These are phyloP conservation scores for Dryocosmus kuriphilus DNA, from an alignment of 2,888 invertebrate species.

Conservation along the genomic window DNA sequence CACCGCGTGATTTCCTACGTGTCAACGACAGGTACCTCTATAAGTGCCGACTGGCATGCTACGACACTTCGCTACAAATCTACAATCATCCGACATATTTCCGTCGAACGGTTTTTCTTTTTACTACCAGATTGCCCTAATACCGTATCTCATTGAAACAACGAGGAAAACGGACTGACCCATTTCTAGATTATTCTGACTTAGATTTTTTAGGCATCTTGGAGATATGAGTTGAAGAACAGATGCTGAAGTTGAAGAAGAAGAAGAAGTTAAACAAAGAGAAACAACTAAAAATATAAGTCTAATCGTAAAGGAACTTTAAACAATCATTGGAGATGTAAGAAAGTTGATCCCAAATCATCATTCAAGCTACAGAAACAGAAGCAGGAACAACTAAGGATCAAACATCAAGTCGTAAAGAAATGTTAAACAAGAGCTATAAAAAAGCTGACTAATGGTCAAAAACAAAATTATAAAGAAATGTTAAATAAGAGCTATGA, in stretches of 20 bases:
- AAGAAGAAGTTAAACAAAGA: too few relatives aligned
- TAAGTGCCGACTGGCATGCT: slow-evolving; percentile 22
- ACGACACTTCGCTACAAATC: slow-evolving; percentile 1
- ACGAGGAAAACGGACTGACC: not conserved
- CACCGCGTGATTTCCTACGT: slow-evolving; percentile 54
- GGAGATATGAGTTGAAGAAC: not conserved
- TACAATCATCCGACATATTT: slow-evolving; percentile 20
- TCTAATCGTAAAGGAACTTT: not conserved
- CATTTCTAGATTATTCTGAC: not conserved
- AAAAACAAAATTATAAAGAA: too few relatives aligned
- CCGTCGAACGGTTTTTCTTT: slow-evolving; percentile 27
- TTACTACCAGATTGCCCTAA: slow-evolving; percentile 1
- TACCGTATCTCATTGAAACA: slow-evolving; percentile 23
- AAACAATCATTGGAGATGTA: not conserved
- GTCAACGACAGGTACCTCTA: slow-evolving; percentile 65
- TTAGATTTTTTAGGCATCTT: not conserved
- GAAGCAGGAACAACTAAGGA: too few relatives aligned
- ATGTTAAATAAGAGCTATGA: too few relatives aligned
- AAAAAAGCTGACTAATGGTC: too few relatives aligned
- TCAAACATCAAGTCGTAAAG: too few relatives aligned
- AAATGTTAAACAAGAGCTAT: too few relatives aligned
- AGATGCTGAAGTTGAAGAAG: not conserved
- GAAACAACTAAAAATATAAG: too few relatives aligned
- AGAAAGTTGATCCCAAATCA: not conserved
- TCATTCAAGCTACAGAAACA: not conserved